Percentiles rank a stretch among this genome's conserved stretches.
Conservation (phyloP, 2,797 vertebrate genomes). For the Leptodactylus fallax region DNA sequence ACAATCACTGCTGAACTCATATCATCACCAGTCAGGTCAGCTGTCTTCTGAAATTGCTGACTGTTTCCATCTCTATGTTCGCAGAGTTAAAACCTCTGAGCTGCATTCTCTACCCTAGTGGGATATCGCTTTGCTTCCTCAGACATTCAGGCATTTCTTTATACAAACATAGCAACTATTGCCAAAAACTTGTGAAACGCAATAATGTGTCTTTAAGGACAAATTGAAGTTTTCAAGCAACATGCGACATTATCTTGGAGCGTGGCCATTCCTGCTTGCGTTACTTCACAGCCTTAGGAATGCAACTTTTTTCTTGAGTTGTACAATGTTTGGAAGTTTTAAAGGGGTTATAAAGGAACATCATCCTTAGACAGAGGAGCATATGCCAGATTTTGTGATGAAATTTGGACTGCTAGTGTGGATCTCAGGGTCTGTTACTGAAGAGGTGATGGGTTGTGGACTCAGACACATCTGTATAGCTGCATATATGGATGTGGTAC, state of each 20-base stretch:
- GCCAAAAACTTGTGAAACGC: constrained; percentile 38
- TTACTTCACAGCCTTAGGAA: constrained; percentile 22
- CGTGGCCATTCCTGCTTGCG: not conserved
- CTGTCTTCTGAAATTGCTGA: not conserved
- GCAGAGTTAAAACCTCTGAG: not conserved
- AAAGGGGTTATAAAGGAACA: not conserved
- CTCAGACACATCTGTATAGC: not conserved
- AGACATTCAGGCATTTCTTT: constrained; percentile 39
- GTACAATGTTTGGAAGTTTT: not conserved
- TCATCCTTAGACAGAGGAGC: not conserved
- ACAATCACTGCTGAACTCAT: not conserved
- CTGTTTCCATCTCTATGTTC: not conserved
- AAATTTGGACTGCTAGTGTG: not conserved
- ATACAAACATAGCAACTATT: not conserved
- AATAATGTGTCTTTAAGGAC: constrained; percentile 47
- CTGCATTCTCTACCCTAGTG: constrained; percentile 23
- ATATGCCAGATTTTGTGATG: not conserved
- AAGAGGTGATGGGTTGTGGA: not conserved
- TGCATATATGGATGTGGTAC: not conserved
- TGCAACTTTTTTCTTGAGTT: not conserved
- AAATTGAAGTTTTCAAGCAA: constrained; percentile 27
- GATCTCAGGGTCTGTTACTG: not conserved
- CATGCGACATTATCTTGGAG: constrained; percentile 38
- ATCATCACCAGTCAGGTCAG: not conserved
- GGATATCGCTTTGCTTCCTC: constrained; percentile 9